Evolutionary conservation across 1,140 invertebrate genomes (phyloP), one percentile per base, ranked within the genome.

Genomic region (Pseudomyrmex sp.): DNA sequence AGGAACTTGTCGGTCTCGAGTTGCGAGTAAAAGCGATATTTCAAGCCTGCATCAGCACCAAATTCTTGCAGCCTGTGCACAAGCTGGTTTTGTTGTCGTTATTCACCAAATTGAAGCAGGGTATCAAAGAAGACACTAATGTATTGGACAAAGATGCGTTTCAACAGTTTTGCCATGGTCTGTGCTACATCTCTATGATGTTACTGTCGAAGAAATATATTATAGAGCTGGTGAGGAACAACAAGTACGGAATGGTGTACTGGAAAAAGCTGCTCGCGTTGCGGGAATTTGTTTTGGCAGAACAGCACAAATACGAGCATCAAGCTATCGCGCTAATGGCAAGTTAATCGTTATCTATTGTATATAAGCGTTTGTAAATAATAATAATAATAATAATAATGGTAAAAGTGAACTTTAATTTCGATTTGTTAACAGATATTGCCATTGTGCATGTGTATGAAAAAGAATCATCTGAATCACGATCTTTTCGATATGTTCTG

Each of bases 401-500:
- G 18, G 18, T 18, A 46, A 46, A 48, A 72, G 2, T 5, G 50
- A 85, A 56, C 83, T 92, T 94, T 68, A 10, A 23, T 76, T 80
- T 82, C 92, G 96, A 58, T 93, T 96, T 46, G 91, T 95, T 15
- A 96, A 82, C 94, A 96, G 89, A 91, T 97, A 35, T 87, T 97
- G 12, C 97, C 97, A 93, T 18, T 95, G 94, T 87, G 93, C 94
- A 72, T 95, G 88, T 88, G 92, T 91, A 84, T 94, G 76, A 93
- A 88, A 86, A 89, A 90, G 18, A 80, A 79, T 58, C 91, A 91
- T 56, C 83, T 85, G 26, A 92, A 91, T 87, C 88, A 95, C 91
- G 95, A 96, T 82, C 89, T 96, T 10, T 95, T 96, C 3, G 95
- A 96, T 66, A 94, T 96, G 65, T 97, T 96, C 85, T 90, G 96